phyloP scores from a whole-genome alignment of 2,888 invertebrate species.

The Alentia gelatinosa region DNA sequence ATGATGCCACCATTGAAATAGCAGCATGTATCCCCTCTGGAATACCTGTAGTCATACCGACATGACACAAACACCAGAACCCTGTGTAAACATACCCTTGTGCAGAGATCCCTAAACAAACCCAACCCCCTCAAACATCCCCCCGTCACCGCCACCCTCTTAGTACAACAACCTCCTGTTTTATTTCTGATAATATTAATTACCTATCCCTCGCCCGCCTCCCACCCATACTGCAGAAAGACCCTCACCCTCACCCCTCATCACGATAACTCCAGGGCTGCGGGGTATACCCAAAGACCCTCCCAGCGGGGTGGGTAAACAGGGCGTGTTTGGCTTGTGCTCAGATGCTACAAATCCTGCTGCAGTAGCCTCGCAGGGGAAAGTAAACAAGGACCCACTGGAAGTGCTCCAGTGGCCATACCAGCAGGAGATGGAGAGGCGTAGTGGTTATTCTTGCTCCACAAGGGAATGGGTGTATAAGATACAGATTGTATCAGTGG shows the following conservation, averaged over 20 bases:
- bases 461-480: too few species aligned
- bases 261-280: neutral
- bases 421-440: too few species aligned
- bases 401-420: too few species aligned
- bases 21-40: too few species aligned
- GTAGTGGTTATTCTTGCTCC: too few species aligned
- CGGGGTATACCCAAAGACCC: neutral
- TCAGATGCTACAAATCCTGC: neutral
- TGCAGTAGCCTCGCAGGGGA: neutral
- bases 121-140: neutral
- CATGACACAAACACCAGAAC: neutral
- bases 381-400: neutral
- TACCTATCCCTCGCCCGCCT: neutral
- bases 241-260: neutral
- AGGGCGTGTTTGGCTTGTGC: neutral
- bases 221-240: neutral
- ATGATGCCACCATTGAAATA: too few species aligned
- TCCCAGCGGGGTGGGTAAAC: neutral
- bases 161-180: neutral
- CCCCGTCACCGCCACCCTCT: neutral
- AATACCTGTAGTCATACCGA: too few species aligned
- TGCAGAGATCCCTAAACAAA: neutral
- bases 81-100: neutral
- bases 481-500: too few species aligned
- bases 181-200: slow-evolving; percentile 8